These are phyloP conservation scores for Phoronis australis DNA, from an alignment of 2,888 invertebrate species.

Conservation along the genomic window DNA sequence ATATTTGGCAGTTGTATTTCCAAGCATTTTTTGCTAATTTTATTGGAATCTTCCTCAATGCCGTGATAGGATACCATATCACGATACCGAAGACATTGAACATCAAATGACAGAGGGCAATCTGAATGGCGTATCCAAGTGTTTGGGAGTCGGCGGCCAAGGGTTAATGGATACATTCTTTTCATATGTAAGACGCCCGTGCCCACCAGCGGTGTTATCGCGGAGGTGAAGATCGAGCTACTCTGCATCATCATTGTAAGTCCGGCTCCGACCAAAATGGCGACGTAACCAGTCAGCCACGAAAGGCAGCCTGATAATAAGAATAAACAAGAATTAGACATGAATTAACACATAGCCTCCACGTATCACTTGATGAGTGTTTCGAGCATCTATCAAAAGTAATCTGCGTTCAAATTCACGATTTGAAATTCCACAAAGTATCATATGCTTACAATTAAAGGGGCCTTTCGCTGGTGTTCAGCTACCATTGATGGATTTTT, in stretches of 20 bases:
- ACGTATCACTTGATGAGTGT: too few relatives aligned
- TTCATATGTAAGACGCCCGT: constrained; percentile 33
- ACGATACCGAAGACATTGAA: constrained; percentile 26
- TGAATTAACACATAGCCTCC: neutral
- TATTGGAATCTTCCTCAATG: constrained; percentile 23
- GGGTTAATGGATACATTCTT: constrained; percentile 35
- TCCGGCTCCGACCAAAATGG: constrained; percentile 31
- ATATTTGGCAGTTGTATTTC: constrained; percentile 28
- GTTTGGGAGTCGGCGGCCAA: constrained; percentile 41
- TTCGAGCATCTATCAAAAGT: too few relatives aligned
- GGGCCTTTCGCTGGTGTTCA: too few relatives aligned
- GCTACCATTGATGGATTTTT: too few relatives aligned
- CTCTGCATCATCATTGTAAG: constrained; percentile 39
- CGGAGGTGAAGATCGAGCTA: constrained; percentile 39
- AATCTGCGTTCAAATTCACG: too few relatives aligned
- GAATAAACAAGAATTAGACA: neutral
- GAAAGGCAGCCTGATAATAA: constrained; percentile 13
- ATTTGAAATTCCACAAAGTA: too few relatives aligned
- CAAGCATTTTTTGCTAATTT: constrained; percentile 20
- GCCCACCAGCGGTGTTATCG: constrained; percentile 39
- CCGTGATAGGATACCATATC: constrained; percentile 39
- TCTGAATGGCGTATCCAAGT: constrained; percentile 37
- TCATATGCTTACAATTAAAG: too few relatives aligned
- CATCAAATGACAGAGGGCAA: constrained; percentile 28
- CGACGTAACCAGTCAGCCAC: constrained; percentile 34